Evolutionary conservation across 1,140 invertebrate species (phyloP).

Genomic region (Campoletis sonorensis): DNA sequence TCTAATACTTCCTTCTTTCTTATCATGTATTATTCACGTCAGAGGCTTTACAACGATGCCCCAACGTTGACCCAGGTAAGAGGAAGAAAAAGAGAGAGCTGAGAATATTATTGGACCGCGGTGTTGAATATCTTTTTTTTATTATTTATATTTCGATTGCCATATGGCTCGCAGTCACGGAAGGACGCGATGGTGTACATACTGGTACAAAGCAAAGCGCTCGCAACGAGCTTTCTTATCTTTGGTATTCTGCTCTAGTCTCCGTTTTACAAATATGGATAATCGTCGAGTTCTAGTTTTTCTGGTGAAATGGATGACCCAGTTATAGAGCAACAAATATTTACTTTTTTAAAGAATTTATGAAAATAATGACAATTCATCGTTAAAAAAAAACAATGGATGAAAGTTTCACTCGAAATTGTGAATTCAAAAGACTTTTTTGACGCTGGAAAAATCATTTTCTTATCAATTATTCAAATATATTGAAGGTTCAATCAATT

Average conservation of each 20-base stretch:
- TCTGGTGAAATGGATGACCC: neutral
- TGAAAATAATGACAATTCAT: conserved; percentile 47
- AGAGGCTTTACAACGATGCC: neutral
- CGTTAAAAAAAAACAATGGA: conserved; percentile 45
- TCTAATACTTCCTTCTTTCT: conserved; percentile 3
- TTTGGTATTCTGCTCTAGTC: too few species aligned
- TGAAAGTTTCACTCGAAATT: too few species aligned
- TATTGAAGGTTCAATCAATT: too few species aligned
- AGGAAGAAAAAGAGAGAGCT: neutral
- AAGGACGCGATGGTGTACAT: neutral
- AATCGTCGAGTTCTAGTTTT: neutral
- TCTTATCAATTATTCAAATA: too few species aligned
- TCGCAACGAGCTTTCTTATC: too few species aligned
- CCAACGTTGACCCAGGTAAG: conserved; percentile 16
- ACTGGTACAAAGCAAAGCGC: conserved; percentile 37
- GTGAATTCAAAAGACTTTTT: too few species aligned
- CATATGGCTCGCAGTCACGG: conserved; percentile 11
- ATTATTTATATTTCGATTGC: neutral
- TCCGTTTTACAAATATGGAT: neutral
- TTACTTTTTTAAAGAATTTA: neutral
- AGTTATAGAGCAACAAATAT: conserved; percentile 62
- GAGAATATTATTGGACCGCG: conserved; percentile 18
- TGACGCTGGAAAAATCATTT: too few species aligned
- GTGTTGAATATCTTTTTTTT: conserved; percentile 10
- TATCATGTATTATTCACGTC: conserved; percentile 31